Base-by-base conservation (phyloP, 1,140 invertebrate species). In the Drosophila auraria region DNA sequence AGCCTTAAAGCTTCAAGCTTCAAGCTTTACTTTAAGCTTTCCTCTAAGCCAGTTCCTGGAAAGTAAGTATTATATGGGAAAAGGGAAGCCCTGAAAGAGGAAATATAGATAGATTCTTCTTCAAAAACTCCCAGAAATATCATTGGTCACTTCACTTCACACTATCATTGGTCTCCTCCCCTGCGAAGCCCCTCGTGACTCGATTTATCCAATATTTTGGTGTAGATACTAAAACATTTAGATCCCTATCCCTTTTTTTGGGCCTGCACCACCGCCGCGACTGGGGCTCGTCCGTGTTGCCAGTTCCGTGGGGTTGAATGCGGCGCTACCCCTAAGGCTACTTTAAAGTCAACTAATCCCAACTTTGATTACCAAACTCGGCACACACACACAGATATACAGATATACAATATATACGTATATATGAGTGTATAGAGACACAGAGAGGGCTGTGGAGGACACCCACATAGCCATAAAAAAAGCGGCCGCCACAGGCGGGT, bases 261-360 rank as follows among this genome's bases (percentile, higher is more conserved):
- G 45, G 54, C 71, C 47, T 54, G 38, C 20, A 70, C n/a, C 58
- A 63, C 42, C 30, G 51, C 38, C 56, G 60, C 56, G 60, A 64
- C 9, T 44, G 36, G 47, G 33, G 68, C 38, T 36, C 49, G 38
- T 44, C 3, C 17, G 33, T 40, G 53, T 15, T 57, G 1, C 36
- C 14, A 38, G 53, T 53, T 51, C 23, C 25, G 56, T 50, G 66
- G 36, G 68, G 44, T 51, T 71, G 49, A 38, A 68, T 45, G 38
- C 45, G 50, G 23, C 69, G 47, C 72, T 63, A 75, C 72, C 72
- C 70, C 72, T 62, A 57, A 75, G 58, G 57, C 78, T 45, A 74
- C 42, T 81, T 81, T 81, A 81, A 81, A 81, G 78, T 76, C 57
- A 64, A 62, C 64, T 81, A 76, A 76, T 80, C 62, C 78, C 47